Percentiles rank a stretch among this genome's conserved stretches.
Evolutionary conservation across 2,797 vertebrate genomes (phyloP).

Genomic region (Leptatherina wallacei): DNA sequence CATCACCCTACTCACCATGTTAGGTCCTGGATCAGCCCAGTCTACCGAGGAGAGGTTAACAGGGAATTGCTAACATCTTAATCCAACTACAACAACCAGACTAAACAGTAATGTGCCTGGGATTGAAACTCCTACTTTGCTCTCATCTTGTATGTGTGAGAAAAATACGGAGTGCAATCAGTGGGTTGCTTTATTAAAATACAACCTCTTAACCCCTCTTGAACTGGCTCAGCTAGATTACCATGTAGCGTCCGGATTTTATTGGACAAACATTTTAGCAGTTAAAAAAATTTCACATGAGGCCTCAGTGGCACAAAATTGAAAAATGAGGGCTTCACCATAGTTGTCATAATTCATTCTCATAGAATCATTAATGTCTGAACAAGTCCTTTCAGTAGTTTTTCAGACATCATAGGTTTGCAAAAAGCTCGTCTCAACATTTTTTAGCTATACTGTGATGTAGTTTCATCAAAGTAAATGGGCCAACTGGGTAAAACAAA

Average conservation of each 20-base stretch:
- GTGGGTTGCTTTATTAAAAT: conserved; percentile 48
- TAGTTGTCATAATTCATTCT: not conserved
- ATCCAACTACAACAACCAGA: conserved; percentile 81
- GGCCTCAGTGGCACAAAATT: not conserved
- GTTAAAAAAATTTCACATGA: not conserved
- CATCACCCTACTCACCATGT: conserved; percentile 47
- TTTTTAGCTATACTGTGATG: not conserved
- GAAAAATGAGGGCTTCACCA: not conserved
- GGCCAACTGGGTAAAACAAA: not conserved
- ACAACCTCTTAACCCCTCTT: conserved; percentile 29
- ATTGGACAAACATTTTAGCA: not conserved
- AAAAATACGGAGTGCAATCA: conserved; percentile 17
- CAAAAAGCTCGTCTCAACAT: too few relatives aligned
- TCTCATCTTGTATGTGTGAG: conserved; percentile 47
- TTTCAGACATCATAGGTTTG: not conserved
- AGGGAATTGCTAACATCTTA: conserved; percentile 76
- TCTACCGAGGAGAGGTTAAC: conserved; percentile 70
- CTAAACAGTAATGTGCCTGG: conserved; percentile 63
- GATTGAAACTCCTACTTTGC: conserved; percentile 31
- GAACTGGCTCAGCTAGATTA: conserved; percentile 27
- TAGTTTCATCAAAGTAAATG: not conserved
- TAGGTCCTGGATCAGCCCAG: conserved; percentile 45
- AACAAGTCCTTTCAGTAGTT: not conserved
- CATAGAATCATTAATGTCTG: not conserved
- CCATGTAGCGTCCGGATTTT: conserved; percentile 12